Percentiles rank a stretch among this genome's conserved stretches.
Conservation (phyloP, 30 jellyfish, hydroid and myxozoan species). For the Turritopsis dohrnii region DNA sequence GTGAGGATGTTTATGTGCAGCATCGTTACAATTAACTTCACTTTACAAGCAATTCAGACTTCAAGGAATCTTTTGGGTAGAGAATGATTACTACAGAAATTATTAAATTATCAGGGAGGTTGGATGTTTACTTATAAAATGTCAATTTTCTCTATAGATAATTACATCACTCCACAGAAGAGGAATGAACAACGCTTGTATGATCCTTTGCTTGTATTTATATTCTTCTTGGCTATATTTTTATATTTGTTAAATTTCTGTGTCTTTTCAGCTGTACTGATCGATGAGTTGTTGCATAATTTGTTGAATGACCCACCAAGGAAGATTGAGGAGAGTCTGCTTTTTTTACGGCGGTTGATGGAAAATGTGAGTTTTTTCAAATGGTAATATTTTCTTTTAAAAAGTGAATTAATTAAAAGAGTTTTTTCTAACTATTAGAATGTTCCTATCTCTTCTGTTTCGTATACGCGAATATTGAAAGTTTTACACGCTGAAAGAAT, state of each 20-base stretch:
- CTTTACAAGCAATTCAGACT: too few relatives aligned
- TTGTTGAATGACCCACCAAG: neutral
- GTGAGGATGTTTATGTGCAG: too few relatives aligned
- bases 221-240: neutral
- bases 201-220: neutral
- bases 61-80: too few relatives aligned
- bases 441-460: constrained; percentile 27
- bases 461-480: constrained; percentile 43
- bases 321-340: neutral
- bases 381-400: too few relatives aligned
- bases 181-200: neutral
- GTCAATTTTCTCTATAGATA: neutral
- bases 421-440: neutral
- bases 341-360: neutral
- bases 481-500: constrained; percentile 39
- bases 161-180: neutral
- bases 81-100: too few relatives aligned
- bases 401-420: too few relatives aligned
- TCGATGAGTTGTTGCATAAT: neutral
- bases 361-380: neutral
- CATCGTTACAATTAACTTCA: too few relatives aligned
- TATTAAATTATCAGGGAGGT: too few relatives aligned
- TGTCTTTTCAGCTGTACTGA: constrained; percentile 2
- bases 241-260: too few relatives aligned
- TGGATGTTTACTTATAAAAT: too few relatives aligned